Percentiles rank a stretch among this genome's conserved stretches.
phyloP scores from a whole-genome alignment of 2,797 vertebrate species.

The Premnoplex brunnescens region DNA sequence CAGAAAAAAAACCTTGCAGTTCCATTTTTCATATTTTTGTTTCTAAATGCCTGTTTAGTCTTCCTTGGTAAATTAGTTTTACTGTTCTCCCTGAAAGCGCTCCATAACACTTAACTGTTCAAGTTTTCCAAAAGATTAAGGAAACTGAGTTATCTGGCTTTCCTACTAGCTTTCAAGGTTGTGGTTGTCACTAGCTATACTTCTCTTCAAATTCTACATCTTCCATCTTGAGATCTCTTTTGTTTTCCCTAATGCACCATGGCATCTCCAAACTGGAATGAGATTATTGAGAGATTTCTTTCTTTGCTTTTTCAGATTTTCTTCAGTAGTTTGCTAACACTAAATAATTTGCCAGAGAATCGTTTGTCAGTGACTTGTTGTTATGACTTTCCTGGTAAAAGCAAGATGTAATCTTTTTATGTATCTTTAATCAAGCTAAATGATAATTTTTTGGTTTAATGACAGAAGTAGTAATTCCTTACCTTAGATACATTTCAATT shows the following conservation, averaged over 20 bases:
- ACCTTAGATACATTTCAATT: not conserved
- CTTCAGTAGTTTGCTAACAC: not conserved
- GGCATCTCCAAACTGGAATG: not conserved
- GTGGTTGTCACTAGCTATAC: not conserved
- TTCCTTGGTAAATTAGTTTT: not conserved
- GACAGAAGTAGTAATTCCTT: not conserved
- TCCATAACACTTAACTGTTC: not conserved
- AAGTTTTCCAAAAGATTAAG: not conserved
- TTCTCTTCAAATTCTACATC: not conserved
- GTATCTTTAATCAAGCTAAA: not conserved
- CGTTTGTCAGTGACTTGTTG: not conserved
- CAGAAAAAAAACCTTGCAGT: not conserved
- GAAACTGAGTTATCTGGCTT: not conserved
- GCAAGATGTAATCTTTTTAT: not conserved
- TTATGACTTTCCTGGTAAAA: not conserved
- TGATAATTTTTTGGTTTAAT: not conserved
- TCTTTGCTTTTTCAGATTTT: not conserved
- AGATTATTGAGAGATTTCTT: not conserved
- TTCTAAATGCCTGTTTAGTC: not conserved
- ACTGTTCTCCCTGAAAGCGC: not conserved
- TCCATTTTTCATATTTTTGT: not conserved
- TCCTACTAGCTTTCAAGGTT: not conserved
- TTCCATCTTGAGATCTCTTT: not conserved
- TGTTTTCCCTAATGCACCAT: not conserved
- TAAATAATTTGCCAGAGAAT: not conserved